These are phyloP conservation scores for Selene dorsalis DNA, from an alignment of 2,797 vertebrate species.

Conservation along the genomic window DNA sequence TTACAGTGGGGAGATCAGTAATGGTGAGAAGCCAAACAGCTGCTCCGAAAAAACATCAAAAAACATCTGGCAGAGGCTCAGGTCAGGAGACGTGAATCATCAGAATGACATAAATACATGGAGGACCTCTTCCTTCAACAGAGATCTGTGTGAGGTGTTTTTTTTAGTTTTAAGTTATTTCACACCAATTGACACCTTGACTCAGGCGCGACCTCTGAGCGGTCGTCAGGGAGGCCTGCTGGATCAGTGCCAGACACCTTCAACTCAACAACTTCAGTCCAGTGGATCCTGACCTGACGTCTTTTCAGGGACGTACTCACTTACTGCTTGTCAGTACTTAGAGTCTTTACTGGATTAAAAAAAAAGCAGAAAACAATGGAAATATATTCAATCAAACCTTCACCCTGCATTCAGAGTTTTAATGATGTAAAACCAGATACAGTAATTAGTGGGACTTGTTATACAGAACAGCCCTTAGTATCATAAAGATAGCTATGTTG, in stretches of 20 bases:
- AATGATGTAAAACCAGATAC: neutral
- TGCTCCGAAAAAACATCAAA: neutral
- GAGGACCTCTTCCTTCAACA: too few species aligned
- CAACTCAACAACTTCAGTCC: neutral
- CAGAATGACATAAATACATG: neutral
- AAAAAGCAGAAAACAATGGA: neutral
- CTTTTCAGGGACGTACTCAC: neutral
- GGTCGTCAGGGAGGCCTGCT: too few species aligned
- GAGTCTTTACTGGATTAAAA: too few species aligned
- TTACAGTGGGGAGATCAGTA: neutral
- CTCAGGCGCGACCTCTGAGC: neutral
- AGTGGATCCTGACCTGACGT: neutral
- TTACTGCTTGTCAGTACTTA: too few species aligned
- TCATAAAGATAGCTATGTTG: neutral
- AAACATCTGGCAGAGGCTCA: neutral
- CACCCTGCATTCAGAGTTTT: neutral
- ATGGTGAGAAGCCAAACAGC: conserved; percentile 1
- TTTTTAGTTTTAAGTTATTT: neutral
- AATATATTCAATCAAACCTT: neutral
- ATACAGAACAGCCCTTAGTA: neutral
- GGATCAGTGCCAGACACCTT: neutral
- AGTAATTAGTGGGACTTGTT: neutral
- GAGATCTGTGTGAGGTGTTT: too few species aligned
- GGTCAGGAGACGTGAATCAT: neutral
- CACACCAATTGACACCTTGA: neutral